Evolutionary conservation across 2,888 invertebrate genomes (phyloP), one percentile per base, ranked within the genome.

Genomic region (Eulithis testata): DNA sequence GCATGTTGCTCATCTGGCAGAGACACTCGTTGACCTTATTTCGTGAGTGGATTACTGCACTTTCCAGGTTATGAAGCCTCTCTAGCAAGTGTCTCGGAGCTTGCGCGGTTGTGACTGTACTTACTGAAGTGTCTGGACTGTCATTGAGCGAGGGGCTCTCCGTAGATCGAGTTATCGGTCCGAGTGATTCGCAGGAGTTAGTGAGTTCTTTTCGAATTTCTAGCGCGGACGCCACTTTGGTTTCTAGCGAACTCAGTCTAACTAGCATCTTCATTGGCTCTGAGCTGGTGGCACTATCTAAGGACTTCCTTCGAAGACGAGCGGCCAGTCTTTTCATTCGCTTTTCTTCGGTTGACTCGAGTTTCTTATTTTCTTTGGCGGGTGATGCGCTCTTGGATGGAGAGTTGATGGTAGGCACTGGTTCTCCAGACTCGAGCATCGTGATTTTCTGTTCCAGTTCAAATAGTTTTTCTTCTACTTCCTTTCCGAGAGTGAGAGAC

Each of bases 391-490:
- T 94, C 77, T 94, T 94, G 6, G 94, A 93, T 49, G 92, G 94
- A 58, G 88, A 86, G 68, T 90, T 90, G 59, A 90, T 90, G 11
- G 82, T 87, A 11, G 94, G 91, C 36, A 91, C 87, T 3, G 89
- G 76, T 60, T 93, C 88, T 31, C 90, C 89, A 11, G 88, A 81
- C 79, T 96, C 96, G 60, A 97, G 84, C 70, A 95, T 93, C 62
- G 95, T 94, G 55, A 97, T 96, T 89, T 97, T 97, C 57, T 94
- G 95, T 88, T 97, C 97, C 66, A 97, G 86, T 82, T 97, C 96
- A n/a, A 94, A 94, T 53, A 97, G 93, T 84, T 97, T 97, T 70
- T 96, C 96, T 85, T 98, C 98, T 14, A 98, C 94, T 84, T 97
- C 97, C 84, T 97, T 97, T 11, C 96, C 96, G 53, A 97, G 94